Evolutionary conservation across 2,113 vertebrate genomes (phyloP).

Genomic region (Phycodurus eques): DNA sequence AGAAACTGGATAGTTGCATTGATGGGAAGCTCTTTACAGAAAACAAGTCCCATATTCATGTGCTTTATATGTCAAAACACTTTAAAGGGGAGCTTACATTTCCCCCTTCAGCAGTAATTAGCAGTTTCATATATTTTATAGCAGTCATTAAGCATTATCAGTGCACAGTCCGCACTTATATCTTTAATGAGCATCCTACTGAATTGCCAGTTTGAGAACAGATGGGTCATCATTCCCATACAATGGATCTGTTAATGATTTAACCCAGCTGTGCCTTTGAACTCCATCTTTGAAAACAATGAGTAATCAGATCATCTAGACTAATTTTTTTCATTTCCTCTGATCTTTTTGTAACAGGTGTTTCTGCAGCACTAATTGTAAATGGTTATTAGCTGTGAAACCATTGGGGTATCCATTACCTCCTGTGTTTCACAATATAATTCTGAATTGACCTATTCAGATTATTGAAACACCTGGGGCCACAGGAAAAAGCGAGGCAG

Average conservation of each 20-base stretch:
- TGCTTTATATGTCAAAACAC: conserved; percentile 8
- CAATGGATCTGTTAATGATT: conserved; percentile 40
- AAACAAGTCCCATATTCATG: background rate
- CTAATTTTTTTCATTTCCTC: conserved; percentile 16
- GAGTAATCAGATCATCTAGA: conserved; percentile 25
- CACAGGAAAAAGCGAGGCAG: background rate
- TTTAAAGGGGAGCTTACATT: conserved; percentile 2
- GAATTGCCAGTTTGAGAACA: conserved; percentile 15
- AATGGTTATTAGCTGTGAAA: conserved; percentile 19
- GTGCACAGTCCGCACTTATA: conserved; percentile 22
- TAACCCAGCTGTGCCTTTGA: conserved; percentile 45
- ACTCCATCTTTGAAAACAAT: conserved; percentile 33
- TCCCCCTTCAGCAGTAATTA: conserved; percentile 19
- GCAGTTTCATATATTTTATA: conserved; percentile 32
- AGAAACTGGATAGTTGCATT: background rate
- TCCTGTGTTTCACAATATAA: background rate
- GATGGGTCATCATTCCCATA: conserved; percentile 5
- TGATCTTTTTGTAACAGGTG: conserved; percentile 27
- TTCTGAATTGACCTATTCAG: conserved; percentile 8
- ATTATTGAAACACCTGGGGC: background rate
- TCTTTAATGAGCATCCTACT: conserved; percentile 41
- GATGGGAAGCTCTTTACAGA: background rate
- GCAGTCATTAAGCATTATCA: conserved; percentile 19
- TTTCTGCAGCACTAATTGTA: conserved; percentile 15
- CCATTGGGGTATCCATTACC: conserved; percentile 19